Conservation (phyloP, 1,140 invertebrate genomes). For the Conus ventricosus region DNA sequence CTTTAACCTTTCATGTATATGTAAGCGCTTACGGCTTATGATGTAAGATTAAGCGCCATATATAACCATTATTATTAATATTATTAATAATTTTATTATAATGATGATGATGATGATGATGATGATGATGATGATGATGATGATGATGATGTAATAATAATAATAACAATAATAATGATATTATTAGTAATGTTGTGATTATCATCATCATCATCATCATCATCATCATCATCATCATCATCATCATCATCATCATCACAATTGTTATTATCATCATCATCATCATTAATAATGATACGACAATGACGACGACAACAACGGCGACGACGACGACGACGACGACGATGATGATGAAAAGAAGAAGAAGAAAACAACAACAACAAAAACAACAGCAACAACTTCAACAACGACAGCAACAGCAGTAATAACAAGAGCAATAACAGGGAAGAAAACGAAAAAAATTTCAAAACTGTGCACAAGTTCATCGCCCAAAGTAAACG, state of each 20-base stretch:
- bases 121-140: not conserved
- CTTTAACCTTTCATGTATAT: too few relatives aligned
- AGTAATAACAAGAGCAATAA: too few relatives aligned
- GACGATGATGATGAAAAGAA: too few relatives aligned
- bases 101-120: not conserved
- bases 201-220: not conserved
- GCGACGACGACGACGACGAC: too few relatives aligned
- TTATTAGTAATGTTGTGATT: too few relatives aligned
- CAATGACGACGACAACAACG: not conserved
- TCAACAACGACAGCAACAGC: not conserved
- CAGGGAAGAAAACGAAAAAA: too few relatives aligned
- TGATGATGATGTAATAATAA: not conserved
- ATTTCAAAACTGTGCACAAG: too few relatives aligned
- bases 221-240: not conserved
- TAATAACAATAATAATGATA: too few relatives aligned
- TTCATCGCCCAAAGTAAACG: too few relatives aligned
- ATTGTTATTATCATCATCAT: conserved; percentile 4
- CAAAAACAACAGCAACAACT: not conserved
- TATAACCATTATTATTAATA: too few relatives aligned
- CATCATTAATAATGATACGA: not conserved
- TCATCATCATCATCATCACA: not conserved
- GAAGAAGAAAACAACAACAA: not conserved
- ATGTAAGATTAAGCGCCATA: too few relatives aligned
- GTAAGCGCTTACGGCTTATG: too few relatives aligned
- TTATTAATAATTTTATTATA: not conserved